Evolutionary conservation across 2,888 invertebrate species (phyloP), one percentile per base, ranked within the genome.

Genomic region (Galerucella nymphaeae): DNA sequence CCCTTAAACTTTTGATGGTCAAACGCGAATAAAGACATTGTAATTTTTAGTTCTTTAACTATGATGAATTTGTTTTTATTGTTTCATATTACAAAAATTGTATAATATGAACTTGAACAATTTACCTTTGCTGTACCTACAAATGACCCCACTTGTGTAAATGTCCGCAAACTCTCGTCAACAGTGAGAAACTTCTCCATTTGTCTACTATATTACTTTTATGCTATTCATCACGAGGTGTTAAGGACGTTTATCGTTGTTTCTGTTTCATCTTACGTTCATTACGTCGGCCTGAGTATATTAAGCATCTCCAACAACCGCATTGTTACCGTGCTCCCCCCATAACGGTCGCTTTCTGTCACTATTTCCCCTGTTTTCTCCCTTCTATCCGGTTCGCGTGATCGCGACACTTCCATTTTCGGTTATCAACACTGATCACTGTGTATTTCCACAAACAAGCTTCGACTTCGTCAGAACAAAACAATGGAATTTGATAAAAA

Each of bases 211-310:
- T 82, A 83, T 84, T 83, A 82, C 83, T 82, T 82, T 84, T 83
- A 83, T 84, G 83, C 84, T 82, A 84, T 84, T 84, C 83, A 84
- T 84, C 84, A 84, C 83, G 82, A 84, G 84, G 84, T 84, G 84
- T 84, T 84, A 83, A 83, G 83, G 84, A 84, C 84, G 83, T 84
- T 84, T 84, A 84, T 85, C 83, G 85, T 83, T 84, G 85, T 84
- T 85, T 85, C 85, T 85, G 85, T 85, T 85, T 85, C 84, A 85
- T 85, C 85, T 84, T 84, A 84, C 81, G 85, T 85, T 84, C 84
- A 84, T 85, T 85, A 84, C 83, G 83, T 82, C 79, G 79, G 81
- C 82, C 80, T 82, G 81, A 83, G 83, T 85, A 84, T 84, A 85
- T 85, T 84, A 84, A 84, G 83, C 82, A 84, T 84, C 82, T 84